Evolutionary conservation across 2,797 vertebrate genomes (phyloP).

Genomic region (Gallinago solitaria): DNA sequence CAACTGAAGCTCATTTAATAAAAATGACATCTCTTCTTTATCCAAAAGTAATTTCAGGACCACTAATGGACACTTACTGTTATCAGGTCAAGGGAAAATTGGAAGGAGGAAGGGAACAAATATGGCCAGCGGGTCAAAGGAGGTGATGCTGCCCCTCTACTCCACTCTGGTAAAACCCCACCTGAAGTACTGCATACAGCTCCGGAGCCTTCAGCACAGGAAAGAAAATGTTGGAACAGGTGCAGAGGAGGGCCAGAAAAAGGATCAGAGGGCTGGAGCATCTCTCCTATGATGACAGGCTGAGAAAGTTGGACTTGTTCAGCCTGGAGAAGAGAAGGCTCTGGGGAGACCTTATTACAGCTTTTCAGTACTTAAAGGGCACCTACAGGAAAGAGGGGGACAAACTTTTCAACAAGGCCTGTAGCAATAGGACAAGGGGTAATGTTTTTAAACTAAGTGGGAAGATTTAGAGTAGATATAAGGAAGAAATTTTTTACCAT

Average conservation of each 20-base stretch:
- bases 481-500: background rate
- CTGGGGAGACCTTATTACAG: background rate
- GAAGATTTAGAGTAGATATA: background rate
- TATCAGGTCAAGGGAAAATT: background rate
- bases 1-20: background rate
- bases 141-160: background rate
- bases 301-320: background rate
- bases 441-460: background rate
- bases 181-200: background rate
- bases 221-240: background rate
- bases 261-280: background rate
- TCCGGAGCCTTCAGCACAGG: background rate
- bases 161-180: background rate
- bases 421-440: background rate
- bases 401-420: background rate
- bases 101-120: background rate
- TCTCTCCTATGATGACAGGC: background rate
- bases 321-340: background rate
- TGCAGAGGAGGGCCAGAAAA: background rate
- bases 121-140: too few relatives aligned
- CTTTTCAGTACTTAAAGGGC: background rate
- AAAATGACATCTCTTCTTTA: background rate
- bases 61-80: background rate
- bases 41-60: background rate
- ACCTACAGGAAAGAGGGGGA: background rate